phyloP scores from a whole-genome alignment of 1,140 invertebrate species.

The Proctacanthus coquilletti region DNA sequence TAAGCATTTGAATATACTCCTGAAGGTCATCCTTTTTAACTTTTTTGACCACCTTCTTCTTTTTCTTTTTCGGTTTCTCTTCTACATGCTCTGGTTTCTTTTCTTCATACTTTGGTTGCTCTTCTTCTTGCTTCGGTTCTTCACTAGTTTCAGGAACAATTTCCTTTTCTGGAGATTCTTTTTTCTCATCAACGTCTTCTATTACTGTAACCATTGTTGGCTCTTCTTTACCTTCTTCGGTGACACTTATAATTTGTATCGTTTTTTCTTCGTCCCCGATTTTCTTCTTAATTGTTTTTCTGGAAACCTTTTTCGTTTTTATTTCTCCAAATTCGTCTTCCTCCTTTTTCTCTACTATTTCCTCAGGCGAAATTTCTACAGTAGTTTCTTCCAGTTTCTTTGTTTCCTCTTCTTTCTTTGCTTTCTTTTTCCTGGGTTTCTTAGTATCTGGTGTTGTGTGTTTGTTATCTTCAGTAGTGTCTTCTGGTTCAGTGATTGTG shows the following conservation, averaged over 20 bases:
- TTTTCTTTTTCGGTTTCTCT: constrained; percentile 14
- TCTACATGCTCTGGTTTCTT: neutral
- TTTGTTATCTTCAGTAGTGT: constrained; percentile 23
- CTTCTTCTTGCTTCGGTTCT: constrained; percentile 5
- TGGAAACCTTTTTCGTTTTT: constrained; percentile 13
- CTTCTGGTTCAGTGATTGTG: constrained; percentile 29
- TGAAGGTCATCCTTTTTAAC: constrained; percentile 23
- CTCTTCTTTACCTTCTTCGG: constrained; percentile 13
- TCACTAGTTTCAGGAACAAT: constrained; percentile 4
- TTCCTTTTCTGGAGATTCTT: constrained; percentile 11
- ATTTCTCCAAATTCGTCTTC: constrained; percentile 12
- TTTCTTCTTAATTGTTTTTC: constrained; percentile 15
- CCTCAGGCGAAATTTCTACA: constrained; percentile 11
- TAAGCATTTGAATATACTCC: constrained; percentile 26
- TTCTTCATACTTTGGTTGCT: constrained; percentile 5
- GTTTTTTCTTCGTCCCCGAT: constrained; percentile 20
- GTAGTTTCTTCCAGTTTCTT: constrained; percentile 12
- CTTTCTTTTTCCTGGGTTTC: constrained; percentile 15
- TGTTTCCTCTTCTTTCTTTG: constrained; percentile 15
- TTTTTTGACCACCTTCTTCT: constrained; percentile 14
- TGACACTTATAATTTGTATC: constrained; percentile 18
- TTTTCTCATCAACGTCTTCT: constrained; percentile 9
- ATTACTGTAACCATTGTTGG: constrained; percentile 14
- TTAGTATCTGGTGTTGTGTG: constrained; percentile 23
- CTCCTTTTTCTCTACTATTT: constrained; percentile 11